Percentiles rank a stretch among this genome's conserved stretches.
These are phyloP conservation scores for Dichetophora obliterata DNA, from an alignment of 2,888 invertebrate species.

Conservation along the genomic window DNA sequence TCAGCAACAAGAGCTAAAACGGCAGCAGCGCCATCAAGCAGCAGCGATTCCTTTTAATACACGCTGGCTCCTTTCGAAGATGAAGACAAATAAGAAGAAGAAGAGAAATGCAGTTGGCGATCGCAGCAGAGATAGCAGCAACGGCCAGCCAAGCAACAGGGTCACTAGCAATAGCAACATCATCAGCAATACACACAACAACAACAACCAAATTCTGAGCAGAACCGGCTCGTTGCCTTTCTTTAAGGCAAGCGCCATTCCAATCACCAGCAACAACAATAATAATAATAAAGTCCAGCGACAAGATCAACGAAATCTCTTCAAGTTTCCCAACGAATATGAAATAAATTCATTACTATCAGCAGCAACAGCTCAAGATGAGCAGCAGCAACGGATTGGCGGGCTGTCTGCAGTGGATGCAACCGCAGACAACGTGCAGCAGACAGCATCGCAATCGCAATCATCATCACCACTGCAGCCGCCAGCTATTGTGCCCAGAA, in stretches of 20 bases:
- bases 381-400: neutral
- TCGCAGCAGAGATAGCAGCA: neutral
- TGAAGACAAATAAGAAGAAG: neutral
- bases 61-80: conserved; percentile 12
- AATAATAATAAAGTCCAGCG: conserved; percentile 38
- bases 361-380: neutral
- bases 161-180: conserved; percentile 44
- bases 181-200: conserved; percentile 45
- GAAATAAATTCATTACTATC: conserved; percentile 26
- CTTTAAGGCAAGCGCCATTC: conserved; percentile 48
- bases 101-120: neutral
- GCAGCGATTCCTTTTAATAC: conserved; percentile 45
- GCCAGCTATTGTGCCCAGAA: conserved; percentile 48
- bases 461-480: conserved; percentile 27
- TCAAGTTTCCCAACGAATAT: conserved; percentile 22
- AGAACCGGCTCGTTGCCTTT: conserved; percentile 44
- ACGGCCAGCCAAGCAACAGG: neutral
- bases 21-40: conserved; percentile 49
- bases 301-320: conserved; percentile 12
- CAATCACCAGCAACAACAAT: conserved; percentile 37
- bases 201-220: conserved; percentile 45
- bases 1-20: conserved; percentile 40
- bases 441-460: conserved; percentile 28
- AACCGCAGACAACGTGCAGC: conserved; percentile 8
- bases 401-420: neutral